These are phyloP conservation scores for Elephas maximus DNA, from an alignment of 2,113 vertebrate genomes.

Conservation along the genomic window DNA sequence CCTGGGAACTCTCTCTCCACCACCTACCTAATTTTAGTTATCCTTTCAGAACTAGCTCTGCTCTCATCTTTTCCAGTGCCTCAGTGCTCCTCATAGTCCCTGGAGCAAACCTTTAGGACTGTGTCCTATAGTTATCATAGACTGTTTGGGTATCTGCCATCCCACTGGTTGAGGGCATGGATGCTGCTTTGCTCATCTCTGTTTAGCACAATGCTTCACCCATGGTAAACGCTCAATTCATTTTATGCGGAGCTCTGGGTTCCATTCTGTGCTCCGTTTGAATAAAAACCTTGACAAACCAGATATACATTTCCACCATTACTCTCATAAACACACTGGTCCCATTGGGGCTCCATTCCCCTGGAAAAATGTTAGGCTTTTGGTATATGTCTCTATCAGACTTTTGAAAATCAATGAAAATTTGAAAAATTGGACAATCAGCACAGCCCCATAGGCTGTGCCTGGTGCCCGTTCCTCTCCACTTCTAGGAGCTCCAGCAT, in stretches of 20 bases:
- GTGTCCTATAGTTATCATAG: accelerated
- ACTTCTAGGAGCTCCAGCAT: too few species aligned
- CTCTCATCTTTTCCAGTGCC: too few species aligned
- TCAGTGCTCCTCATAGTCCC: background rate
- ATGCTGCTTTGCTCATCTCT: too few species aligned
- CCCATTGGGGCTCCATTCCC: background rate
- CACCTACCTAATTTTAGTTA: background rate
- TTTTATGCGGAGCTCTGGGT: background rate
- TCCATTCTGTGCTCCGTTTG: background rate
- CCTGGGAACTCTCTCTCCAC: background rate
- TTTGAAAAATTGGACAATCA: background rate
- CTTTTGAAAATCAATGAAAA: slow-evolving; percentile 40
- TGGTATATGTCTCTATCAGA: background rate
- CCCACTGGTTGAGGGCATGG: background rate
- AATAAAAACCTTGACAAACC: background rate
- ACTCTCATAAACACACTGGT: background rate
- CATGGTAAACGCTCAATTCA: accelerated
- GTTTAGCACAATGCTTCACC: background rate
- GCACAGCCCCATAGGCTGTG: background rate
- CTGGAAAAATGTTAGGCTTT: background rate
- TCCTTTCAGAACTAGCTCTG: background rate
- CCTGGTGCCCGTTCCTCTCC: background rate
- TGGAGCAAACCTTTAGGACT: background rate
- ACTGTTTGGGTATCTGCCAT: background rate
- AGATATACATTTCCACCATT: background rate